A percentile compares a stretch with the other conserved stretches of the same genome.
Conservation (phyloP, 2,888 invertebrate genomes). For the Nomada fabriciana region DNA sequence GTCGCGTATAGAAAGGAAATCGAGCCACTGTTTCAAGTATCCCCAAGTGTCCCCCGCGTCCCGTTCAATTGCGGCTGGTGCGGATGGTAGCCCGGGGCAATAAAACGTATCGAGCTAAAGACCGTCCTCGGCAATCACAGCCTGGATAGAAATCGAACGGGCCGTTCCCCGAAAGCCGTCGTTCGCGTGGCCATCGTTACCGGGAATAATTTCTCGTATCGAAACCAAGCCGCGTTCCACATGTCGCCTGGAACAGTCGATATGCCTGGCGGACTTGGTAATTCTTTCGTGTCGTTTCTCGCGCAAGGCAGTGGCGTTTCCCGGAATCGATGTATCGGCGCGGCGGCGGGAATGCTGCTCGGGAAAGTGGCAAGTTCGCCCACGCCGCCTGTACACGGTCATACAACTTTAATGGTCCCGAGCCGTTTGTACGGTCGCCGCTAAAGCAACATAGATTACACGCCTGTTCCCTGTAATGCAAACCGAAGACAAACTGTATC, state of each 20-base stretch:
- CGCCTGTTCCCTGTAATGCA: conserved; percentile 35
- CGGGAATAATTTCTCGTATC: conserved; percentile 51
- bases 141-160: conserved; percentile 32
- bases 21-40: not conserved
- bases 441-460: conserved; percentile 29
- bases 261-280: conserved; percentile 25
- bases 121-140: conserved; percentile 24
- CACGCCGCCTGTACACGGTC: conserved; percentile 8
- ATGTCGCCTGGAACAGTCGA: conserved; percentile 32
- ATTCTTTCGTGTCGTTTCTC: conserved; percentile 40
- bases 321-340: conserved; percentile 39
- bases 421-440: conserved; percentile 31
- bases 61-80: conserved; percentile 20
- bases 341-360: not conserved
- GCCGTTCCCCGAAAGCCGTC: conserved; percentile 27
- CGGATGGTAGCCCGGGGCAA: conserved; percentile 3
- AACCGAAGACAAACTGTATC: conserved; percentile 29
- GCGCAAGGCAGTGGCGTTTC: conserved; percentile 22
- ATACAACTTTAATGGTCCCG: conserved; percentile 54
- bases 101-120: not conserved
- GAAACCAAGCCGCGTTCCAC: conserved; percentile 52
- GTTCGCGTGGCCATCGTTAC: conserved; percentile 39
- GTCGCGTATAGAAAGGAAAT: not conserved
- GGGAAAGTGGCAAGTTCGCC: conserved; percentile 45
- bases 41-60: conserved; percentile 6